phyloP scores from a whole-genome alignment of 2,113 vertebrate genomes.

The Phyllopteryx taeniolatus region DNA sequence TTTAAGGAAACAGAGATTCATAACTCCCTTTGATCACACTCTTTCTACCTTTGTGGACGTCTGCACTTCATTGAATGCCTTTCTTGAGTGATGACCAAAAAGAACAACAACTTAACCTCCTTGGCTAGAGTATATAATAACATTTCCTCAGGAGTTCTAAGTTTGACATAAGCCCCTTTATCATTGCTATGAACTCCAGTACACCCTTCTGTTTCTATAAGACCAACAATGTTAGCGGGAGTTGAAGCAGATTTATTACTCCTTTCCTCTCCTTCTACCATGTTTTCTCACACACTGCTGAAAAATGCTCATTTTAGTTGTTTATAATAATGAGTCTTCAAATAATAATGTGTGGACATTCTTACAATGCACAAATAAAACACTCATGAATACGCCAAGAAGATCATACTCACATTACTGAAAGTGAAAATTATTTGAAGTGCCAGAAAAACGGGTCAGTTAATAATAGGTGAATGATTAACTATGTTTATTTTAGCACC shows the following conservation, averaged over 20 bases:
- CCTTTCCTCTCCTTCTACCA: not conserved
- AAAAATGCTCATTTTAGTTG: not conserved
- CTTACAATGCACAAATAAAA: not conserved
- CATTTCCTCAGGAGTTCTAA: too few species aligned
- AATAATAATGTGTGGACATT: not conserved
- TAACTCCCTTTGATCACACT: not conserved
- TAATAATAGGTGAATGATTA: not conserved
- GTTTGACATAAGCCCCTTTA: too few species aligned
- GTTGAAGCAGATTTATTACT: not conserved
- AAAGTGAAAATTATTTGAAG: not conserved
- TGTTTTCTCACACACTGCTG: not conserved
- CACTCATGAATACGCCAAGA: not conserved
- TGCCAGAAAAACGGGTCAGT: not conserved
- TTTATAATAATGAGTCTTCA: not conserved
- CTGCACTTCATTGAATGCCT: too few species aligned
- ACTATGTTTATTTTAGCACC: not conserved
- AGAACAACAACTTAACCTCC: too few species aligned
- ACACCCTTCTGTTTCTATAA: too few species aligned
- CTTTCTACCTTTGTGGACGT: too few species aligned
- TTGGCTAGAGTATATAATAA: too few species aligned
- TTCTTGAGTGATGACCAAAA: too few species aligned
- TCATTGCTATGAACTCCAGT: too few species aligned
- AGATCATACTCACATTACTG: not conserved
- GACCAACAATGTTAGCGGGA: not conserved
- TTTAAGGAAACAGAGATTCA: not conserved